These are phyloP conservation scores for Karalla daura DNA, from an alignment of 2,797 vertebrate species.

Conservation along the genomic window DNA sequence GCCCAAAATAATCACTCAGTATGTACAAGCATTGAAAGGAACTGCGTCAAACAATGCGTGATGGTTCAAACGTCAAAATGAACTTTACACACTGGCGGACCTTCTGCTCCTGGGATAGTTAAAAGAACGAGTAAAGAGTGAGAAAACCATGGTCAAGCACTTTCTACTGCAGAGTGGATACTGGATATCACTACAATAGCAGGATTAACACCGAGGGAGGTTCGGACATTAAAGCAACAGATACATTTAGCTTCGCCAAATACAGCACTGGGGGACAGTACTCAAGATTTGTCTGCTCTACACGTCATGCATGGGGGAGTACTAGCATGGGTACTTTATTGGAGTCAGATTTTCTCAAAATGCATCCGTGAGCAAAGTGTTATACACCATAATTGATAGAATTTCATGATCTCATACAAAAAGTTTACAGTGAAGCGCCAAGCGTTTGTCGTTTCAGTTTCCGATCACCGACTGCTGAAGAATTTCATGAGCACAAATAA, in stretches of 20 bases:
- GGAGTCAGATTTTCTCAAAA: conserved; percentile 22
- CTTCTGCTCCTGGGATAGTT: conserved; percentile 43
- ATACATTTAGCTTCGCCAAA: conserved; percentile 39
- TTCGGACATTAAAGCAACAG: conserved; percentile 45
- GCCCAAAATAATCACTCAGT: conserved; percentile 64
- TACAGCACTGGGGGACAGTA: conserved; percentile 17
- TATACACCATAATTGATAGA: conserved; percentile 10
- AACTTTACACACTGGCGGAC: conserved; percentile 57
- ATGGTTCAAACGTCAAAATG: conserved; percentile 46
- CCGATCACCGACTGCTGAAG: conserved; percentile 18
- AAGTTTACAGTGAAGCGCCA: conserved; percentile 21
- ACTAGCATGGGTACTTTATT: conserved; percentile 30
- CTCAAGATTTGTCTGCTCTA: conserved; percentile 38
- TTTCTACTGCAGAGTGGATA: conserved; percentile 42
- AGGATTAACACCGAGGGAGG: conserved; percentile 52
- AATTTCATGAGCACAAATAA: conserved; percentile 9
- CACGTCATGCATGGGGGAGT: conserved; percentile 59
- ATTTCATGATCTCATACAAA: conserved; percentile 43
- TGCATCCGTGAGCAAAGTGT: conserved; percentile 41
- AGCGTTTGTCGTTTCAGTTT: conserved; percentile 27
- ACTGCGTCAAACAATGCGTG: conserved; percentile 42
- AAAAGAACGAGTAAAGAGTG: conserved; percentile 40
- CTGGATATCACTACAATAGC: conserved; percentile 39
- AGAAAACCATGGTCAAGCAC: conserved; percentile 32
- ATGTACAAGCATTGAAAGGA: conserved; percentile 66